These are phyloP conservation scores for Microctenopoma stevenorrisi DNA, from an alignment of 2,797 vertebrate species.

Conservation along the genomic window DNA sequence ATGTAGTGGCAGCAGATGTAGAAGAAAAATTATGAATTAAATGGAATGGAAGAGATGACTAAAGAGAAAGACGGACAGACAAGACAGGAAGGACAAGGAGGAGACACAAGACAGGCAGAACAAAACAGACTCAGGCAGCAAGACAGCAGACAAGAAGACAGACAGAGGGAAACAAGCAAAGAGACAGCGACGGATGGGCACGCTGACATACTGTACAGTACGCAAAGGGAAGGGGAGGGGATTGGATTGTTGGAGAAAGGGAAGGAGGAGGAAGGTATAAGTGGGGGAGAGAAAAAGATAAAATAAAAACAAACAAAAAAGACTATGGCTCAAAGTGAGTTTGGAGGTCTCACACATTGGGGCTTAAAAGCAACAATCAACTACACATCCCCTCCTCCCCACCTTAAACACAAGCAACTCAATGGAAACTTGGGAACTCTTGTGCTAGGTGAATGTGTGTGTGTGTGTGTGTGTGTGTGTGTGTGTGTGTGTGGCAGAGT, in stretches of 20 bases:
- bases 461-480: constrained; percentile 25
- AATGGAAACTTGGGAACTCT: constrained; percentile 47
- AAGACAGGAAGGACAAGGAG: constrained; percentile 70
- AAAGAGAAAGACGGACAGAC: constrained; percentile 62
- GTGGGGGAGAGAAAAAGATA: constrained; percentile 73
- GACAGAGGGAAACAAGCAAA: constrained; percentile 85
- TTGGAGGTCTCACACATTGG: constrained; percentile 84
- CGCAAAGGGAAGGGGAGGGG: constrained; percentile 57
- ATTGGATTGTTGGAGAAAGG: constrained; percentile 63
- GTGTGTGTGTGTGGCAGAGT: constrained; percentile 3
- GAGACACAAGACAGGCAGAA: constrained; percentile 71
- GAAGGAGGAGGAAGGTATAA: constrained; percentile 67
- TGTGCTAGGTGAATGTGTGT: constrained; percentile 37
- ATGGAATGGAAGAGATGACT: constrained; percentile 75
- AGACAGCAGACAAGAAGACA: constrained; percentile 74
- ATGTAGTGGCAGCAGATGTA: constrained; percentile 49
- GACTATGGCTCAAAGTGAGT: constrained; percentile 78
- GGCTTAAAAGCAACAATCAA: constrained; percentile 84
- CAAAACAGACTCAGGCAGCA: constrained; percentile 74
- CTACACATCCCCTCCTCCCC: constrained; percentile 58
- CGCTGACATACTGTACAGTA: constrained; percentile 86
- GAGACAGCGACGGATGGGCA: constrained; percentile 84
- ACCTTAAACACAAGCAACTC: constrained; percentile 53
- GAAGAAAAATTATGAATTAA: constrained; percentile 62
- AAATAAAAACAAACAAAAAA: constrained; percentile 55